Base-by-base conservation (phyloP, 1,140 invertebrate genomes). In the Brachionus sp. region DNA sequence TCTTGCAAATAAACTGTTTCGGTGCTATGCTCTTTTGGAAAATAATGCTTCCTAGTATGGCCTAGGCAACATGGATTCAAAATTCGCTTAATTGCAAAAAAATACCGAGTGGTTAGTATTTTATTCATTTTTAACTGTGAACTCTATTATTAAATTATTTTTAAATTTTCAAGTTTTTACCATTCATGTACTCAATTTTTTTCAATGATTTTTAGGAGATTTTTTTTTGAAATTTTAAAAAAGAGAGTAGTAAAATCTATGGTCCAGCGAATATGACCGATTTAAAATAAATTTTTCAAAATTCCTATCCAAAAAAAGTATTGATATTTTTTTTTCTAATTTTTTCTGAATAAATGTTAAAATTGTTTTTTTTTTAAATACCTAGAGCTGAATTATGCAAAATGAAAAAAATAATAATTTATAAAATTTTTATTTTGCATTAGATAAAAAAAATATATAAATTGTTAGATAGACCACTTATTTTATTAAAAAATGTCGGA, bases 1-100 rank as follows among this genome's bases (percentile, higher is more conserved):
- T 70, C 66, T 70, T 70, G 66, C 6, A 70, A 16, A 70, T 37
- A 70, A 70, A 70, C 7, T 37, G 66, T 70, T n/a, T 70, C 66
- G 16, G 16, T 2, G 19, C 19, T 57, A 3, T 16, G 7, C 19
- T 57, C 50, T 57, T 9, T 57, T n/a, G 16, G 1, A 57, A 19
- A 57, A 7, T 23, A 57, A 7, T 23, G 5, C 2, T 19, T 57
- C 19, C 16, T 19, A 9, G 19, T 9, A 19, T 19, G 9, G 50
- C 50, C 50, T 19, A 57, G n/a, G 9, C 19, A 19, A 23, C 16
- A 57, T 57, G 50, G 16, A 19, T 16, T 19, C 9, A 57, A 57
- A 19, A 57, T 23, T 57, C 16, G 5, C 6, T 57, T 7, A 25
- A 19, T 19, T 23, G 16, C 19, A 25, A 19, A 19, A n/a, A 5